phyloP scores from a whole-genome alignment of 1,140 invertebrate species.

The Drosophila trapezifrons region DNA sequence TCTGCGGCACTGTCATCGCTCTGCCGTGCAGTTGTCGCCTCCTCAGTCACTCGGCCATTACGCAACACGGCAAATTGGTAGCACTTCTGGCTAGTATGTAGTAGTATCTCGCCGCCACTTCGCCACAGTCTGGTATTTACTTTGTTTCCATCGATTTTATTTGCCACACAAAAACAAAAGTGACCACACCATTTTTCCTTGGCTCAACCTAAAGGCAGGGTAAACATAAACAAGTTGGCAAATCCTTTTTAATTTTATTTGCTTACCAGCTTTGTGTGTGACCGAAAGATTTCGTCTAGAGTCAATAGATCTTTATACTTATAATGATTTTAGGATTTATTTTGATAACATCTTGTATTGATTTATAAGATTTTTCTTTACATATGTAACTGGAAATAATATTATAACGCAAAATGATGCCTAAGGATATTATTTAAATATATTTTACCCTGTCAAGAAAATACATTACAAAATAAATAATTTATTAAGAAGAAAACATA shows the following conservation, averaged over 20 bases:
- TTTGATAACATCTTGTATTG: slow-evolving; percentile 1
- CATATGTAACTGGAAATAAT: neutral
- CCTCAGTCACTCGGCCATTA: slow-evolving; percentile 58
- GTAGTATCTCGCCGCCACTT: neutral
- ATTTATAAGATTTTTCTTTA: no score
- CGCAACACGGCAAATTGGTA: slow-evolving; percentile 68
- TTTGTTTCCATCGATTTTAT: slow-evolving; percentile 30
- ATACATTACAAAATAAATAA: neutral
- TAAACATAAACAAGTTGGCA: slow-evolving; percentile 21
- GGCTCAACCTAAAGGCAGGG: slow-evolving; percentile 10
- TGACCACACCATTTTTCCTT: slow-evolving; percentile 4
- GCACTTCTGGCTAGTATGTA: slow-evolving; percentile 3
- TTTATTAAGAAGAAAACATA: no score
- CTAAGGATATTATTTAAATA: neutral
- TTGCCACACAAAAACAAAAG: neutral
- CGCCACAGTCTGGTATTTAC: slow-evolving; percentile 2
- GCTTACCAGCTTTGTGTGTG: neutral
- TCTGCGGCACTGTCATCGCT: slow-evolving; percentile 49
- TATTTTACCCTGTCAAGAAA: neutral
- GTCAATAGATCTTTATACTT: neutral
- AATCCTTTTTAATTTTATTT: slow-evolving; percentile 14
- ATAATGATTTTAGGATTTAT: neutral
- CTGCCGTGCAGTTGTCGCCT: slow-evolving; percentile 68
- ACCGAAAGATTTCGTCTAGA: slow-evolving; percentile 4
- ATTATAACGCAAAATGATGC: neutral